Evolutionary conservation across 2,797 vertebrate species (phyloP).

Genomic region (Philypnodon macrostomus): DNA sequence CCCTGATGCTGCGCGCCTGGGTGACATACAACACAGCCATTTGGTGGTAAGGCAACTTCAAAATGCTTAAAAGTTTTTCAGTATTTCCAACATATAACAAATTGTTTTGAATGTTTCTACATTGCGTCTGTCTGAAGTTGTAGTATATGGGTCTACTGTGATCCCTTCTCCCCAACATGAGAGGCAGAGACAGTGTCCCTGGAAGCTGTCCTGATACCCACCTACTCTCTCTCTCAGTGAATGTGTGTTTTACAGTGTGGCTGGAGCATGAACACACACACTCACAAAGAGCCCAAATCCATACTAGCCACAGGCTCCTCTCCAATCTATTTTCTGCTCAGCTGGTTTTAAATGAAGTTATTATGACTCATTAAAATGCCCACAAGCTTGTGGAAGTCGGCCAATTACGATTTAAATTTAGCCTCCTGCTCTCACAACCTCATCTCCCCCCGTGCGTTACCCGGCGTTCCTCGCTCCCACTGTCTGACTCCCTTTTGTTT

Average conservation of each 20-base stretch:
- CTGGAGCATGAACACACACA: conserved; percentile 41
- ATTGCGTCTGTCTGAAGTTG: neutral
- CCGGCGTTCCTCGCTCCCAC: conserved; percentile 48
- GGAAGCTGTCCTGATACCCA: conserved; percentile 35
- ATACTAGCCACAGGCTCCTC: conserved; percentile 98
- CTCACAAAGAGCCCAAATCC: conserved; percentile 85
- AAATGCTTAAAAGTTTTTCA: too few relatives aligned
- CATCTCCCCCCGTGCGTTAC: conserved; percentile 48
- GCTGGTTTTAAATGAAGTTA: conserved; percentile 99
- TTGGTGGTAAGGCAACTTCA: too few relatives aligned
- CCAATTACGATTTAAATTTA: conserved; percentile 99
- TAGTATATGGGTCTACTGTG: conserved; percentile 26
- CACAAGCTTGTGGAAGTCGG: conserved; percentile 99
- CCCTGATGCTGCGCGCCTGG: too few relatives aligned
- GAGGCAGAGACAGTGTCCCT: conserved; percentile 18
- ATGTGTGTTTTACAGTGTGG: conserved; percentile 30
- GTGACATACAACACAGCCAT: too few relatives aligned
- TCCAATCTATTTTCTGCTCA: conserved; percentile 99
- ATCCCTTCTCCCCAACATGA: conserved; percentile 10
- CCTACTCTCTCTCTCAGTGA: conserved; percentile 13
- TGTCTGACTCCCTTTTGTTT: conserved; percentile 13
- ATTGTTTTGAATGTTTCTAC: too few relatives aligned
- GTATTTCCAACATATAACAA: too few relatives aligned
- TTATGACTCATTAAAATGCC: conserved; percentile 99
- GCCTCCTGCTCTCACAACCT: conserved; percentile 74